Conservation (phyloP, 2,888 invertebrate genomes). For the Ecliptopera silaceata region DNA sequence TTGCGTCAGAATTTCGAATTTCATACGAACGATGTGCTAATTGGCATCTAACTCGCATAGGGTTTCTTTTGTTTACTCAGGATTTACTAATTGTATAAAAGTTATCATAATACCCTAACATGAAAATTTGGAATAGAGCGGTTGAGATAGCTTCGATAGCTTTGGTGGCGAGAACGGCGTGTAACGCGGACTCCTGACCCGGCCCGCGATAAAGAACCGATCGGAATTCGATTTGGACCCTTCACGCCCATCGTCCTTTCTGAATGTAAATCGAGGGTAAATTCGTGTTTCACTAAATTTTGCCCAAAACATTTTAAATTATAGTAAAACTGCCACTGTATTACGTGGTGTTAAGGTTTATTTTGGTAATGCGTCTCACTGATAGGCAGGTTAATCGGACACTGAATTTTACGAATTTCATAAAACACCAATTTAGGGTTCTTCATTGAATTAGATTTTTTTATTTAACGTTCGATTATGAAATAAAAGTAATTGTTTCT, state of each 20-base stretch:
- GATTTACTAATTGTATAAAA: too few relatives aligned
- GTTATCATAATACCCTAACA: neutral
- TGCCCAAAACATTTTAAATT: constrained; percentile 61
- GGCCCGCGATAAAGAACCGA: constrained; percentile 65
- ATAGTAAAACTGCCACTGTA: constrained; percentile 55
- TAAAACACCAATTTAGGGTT: constrained; percentile 5
- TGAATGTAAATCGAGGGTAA: constrained; percentile 75
- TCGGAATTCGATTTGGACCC: constrained; percentile 78
- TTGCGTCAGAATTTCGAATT: neutral
- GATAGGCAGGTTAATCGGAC: neutral
- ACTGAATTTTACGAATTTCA: constrained; percentile 1
- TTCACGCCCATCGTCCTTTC: constrained; percentile 63
- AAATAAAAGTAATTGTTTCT: too few relatives aligned
- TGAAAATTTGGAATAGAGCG: neutral
- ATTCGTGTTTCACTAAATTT: constrained; percentile 62
- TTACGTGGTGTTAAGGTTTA: constrained; percentile 40
- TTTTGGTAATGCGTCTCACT: constrained; percentile 4
- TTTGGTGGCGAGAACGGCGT: constrained; percentile 36
- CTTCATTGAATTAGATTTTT: too few relatives aligned
- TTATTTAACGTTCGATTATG: too few relatives aligned
- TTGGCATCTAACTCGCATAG: neutral
- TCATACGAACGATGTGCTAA: neutral
- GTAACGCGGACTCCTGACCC: constrained; percentile 55
- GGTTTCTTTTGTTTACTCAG: neutral
- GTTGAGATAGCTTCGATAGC: constrained; percentile 12